These are phyloP conservation scores for Meliscaeva auricollis DNA, from an alignment of 2,888 invertebrate genomes.

Conservation along the genomic window DNA sequence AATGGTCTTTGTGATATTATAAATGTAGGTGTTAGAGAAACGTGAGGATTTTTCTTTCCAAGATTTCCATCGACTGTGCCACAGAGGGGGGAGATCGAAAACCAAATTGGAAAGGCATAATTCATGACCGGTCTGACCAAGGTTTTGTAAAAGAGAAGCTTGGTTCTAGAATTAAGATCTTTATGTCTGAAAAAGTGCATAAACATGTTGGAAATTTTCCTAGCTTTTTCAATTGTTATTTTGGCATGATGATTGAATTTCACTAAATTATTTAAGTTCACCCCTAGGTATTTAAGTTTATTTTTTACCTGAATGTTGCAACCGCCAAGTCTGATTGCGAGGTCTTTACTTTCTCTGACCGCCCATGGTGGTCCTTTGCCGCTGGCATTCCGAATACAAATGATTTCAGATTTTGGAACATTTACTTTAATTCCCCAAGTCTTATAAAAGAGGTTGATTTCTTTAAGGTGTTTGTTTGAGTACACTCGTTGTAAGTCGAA, in stretches of 20 bases:
- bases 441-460: not conserved
- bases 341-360: not conserved
- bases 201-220: slow-evolving; percentile 2
- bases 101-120: slow-evolving; percentile 15
- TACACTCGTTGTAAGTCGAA: no score
- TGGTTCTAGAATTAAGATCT: not conserved
- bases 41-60: slow-evolving; percentile 7
- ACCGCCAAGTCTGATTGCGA: not conserved
- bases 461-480: not conserved
- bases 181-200: slow-evolving; percentile 6
- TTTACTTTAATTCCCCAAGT: slow-evolving; percentile 1
- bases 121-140: not conserved
- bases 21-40: not conserved
- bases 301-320: not conserved
- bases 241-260: slow-evolving; percentile 24
- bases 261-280: slow-evolving; percentile 2
- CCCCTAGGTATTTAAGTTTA: not conserved
- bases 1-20: no score
- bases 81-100: not conserved
- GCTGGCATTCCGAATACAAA: slow-evolving; percentile 6
- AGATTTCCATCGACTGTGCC: not conserved
- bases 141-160: slow-evolving; percentile 7
- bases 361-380: not conserved
- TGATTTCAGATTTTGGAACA: not conserved
- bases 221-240: not conserved